These are phyloP conservation scores for Tetraodon nigroviridis DNA, from an alignment of 2,113 vertebrate genomes.

Conservation along the genomic window DNA sequence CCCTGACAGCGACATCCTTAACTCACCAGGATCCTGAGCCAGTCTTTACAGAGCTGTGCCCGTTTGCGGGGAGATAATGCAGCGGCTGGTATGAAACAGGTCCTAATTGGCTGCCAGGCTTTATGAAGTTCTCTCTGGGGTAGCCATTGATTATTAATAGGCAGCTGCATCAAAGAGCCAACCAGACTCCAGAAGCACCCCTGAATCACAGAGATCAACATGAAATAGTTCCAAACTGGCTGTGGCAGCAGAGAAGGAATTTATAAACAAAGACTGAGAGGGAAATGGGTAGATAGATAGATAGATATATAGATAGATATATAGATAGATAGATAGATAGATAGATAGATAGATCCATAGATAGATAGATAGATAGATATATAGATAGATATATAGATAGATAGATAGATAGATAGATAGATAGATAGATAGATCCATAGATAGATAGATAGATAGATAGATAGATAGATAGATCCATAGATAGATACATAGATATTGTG, in stretches of 20 bases:
- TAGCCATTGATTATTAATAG: conserved; percentile 67
- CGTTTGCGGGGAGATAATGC: conserved; percentile 39
- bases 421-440: too few species aligned
- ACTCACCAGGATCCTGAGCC: conserved; percentile 19
- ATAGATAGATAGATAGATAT: neutral
- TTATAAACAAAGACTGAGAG: conserved; percentile 19
- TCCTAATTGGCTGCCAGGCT: conserved; percentile 66
- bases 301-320: too few species aligned
- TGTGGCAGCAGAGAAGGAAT: conserved; percentile 22
- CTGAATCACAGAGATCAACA: conserved; percentile 42
- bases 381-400: too few species aligned
- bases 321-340: too few species aligned
- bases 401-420: too few species aligned
- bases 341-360: neutral
- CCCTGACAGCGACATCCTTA: neutral
- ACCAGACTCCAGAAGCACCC: conserved; percentile 40
- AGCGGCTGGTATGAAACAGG: conserved; percentile 38
- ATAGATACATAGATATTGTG: conserved; percentile 3
- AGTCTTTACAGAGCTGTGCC: conserved; percentile 27
- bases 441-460: too few species aligned
- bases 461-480: too few species aligned
- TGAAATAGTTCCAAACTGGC: conserved; percentile 28
- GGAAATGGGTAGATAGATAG: neutral
- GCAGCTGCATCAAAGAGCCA: conserved; percentile 65
- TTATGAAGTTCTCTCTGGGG: conserved; percentile 55